Base-by-base conservation (phyloP, 2,797 vertebrate species). In the Arrhamphus sclerolepis region DNA sequence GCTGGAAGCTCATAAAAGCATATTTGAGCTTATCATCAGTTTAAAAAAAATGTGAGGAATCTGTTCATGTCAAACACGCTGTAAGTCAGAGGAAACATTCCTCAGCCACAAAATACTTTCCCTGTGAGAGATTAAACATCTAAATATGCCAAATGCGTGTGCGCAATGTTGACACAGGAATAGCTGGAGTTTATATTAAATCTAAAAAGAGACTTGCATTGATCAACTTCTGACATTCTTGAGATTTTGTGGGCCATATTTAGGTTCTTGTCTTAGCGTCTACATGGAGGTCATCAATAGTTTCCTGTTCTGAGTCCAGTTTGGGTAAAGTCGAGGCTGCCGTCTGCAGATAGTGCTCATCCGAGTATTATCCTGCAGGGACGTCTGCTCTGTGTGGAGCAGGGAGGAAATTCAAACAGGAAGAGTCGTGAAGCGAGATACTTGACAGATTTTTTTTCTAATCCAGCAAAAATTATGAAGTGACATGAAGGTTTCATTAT, bases 301-400 rank as follows among this genome's bases (percentile, higher is more conserved):
- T 74, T 92, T 92, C 87, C 91, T 91, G 83, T 82, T 55, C 78
- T 47, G 68, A 38, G 64, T 53, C 58, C 70, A 74, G 66, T 78
- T 81, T 79, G 80, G 75, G 76, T 66, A 75, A 81, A 80, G 67
- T 72, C 24, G 16, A 56, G 58, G 61, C 81, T 88, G 80, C 67
- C 34, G 66, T 72, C 66, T 66, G 67, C 67, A 89, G 81, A 87
- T 89, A 81, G 78, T 75, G 77, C 72, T 90, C 86, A 87, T 83
- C 86, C 70, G 48, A 78, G 69, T 84, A 78, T 86, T 77, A 78
- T 84, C 73, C 73, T 74, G 65, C 66, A 53, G 80, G 70, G 75
- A 86, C 24, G 58, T 70, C 72, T 81, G 73, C 77, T 76, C 78
- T 58, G 67, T 64, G 52, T 65, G 60, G 57, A 63, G 56, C 59